Base-by-base conservation (phyloP, 1,140 invertebrate species). In the Saccostrea cuccullata region DNA sequence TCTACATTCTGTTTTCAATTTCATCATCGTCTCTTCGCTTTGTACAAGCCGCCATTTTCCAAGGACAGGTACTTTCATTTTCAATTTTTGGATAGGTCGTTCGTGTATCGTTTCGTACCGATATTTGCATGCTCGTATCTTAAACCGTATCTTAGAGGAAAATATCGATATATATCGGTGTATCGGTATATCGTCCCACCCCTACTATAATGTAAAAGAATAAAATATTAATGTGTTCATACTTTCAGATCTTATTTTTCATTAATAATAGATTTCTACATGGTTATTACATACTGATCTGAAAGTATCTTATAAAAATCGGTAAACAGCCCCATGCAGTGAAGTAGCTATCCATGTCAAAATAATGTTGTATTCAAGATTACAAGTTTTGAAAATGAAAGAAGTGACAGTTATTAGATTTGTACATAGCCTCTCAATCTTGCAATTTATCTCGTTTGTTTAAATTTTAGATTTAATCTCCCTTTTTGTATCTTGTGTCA, bases 401-500 rank as follows among this genome's bases (percentile, higher is more conserved):
- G 26, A 73, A 73, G 70, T 77, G 70, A 77, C 70, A 77, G 70
- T 77, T 77, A 36, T 26, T 77, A 30, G 12, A 36, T 26, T 77
- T 36, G 13, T 77, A 77, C 30, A 64, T 20, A 64, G 58, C n/a
- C 58, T 64, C 58, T 64, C 58, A 77, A 36, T 77, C 26, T 77
- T 77, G 26, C 26, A 15, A 77, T 77, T 26, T 77, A 11, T 77
- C 23, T 15, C 23, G 11, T 77, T 77, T 77, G 70, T 77, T 36
- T 15, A 36, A 77, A 9, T 77, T 77, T 23, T 77, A 77, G 70
- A 77, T 77, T 30, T 77, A 77, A 77, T 77, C 70, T 77, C 70
- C 70, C 26, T 77, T 77, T 77, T 77, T 77, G 70, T 77, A 77
- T 77, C 70, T 77, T 77, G 70, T 77, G 70, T 77, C 70, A 77